Evolutionary conservation across 2,888 invertebrate species (phyloP).

Genomic region (Epinotia nisella): DNA sequence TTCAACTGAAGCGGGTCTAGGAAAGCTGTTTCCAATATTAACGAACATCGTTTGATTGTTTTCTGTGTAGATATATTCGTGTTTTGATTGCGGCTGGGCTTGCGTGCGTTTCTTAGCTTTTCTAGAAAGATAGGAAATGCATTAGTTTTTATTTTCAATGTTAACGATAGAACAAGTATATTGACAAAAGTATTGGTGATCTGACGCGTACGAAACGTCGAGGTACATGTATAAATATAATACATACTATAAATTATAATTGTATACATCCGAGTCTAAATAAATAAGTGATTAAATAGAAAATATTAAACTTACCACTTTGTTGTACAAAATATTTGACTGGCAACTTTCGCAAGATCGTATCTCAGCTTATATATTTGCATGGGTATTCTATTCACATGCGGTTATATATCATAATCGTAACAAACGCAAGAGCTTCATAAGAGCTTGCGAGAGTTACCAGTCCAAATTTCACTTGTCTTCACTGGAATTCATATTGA

Average conservation of each 20-base stretch:
- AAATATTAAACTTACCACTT: conserved; percentile 14
- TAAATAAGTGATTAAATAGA: neutral
- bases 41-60: conserved; percentile 28
- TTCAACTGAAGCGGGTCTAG: neutral
- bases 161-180: neutral
- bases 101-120: conserved; percentile 3
- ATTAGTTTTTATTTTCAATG: neutral
- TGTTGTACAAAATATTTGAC: conserved; percentile 7
- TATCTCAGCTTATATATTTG: conserved; percentile 12
- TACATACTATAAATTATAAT: too few relatives aligned
- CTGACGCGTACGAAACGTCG: too few relatives aligned
- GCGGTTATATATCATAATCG: conserved; percentile 2
- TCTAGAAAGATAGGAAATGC: conserved; percentile 5
- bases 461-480: conserved; percentile 14
- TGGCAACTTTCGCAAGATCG: conserved; percentile 33
- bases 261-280: too few relatives aligned
- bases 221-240: too few relatives aligned
- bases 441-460: conserved; percentile 27
- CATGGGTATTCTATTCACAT: neutral
- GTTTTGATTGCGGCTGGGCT: conserved; percentile 4
- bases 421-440: conserved; percentile 17
- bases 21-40: conserved; percentile 23
- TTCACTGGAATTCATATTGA: conserved; percentile 11
- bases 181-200: too few relatives aligned
- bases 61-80: conserved; percentile 29